Evolutionary conservation across 2,113 vertebrate genomes (phyloP).

Genomic region (Ancistrus triradiatus): DNA sequence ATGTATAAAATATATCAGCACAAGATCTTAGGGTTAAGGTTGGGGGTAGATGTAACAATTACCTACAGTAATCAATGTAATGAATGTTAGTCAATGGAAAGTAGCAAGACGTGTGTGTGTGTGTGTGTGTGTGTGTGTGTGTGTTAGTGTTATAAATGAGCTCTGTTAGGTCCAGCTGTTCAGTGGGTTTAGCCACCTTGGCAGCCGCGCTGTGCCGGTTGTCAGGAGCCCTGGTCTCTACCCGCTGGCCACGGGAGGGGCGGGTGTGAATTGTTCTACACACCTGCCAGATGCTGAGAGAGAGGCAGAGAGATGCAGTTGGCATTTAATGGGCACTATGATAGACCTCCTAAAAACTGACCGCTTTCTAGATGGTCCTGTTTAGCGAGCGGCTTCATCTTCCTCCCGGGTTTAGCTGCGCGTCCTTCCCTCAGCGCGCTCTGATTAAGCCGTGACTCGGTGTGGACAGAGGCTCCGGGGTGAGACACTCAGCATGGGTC

Average conservation of each 20-base stretch:
- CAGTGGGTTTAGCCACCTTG: constrained; percentile 11
- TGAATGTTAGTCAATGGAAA: too few species aligned
- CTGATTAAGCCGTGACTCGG: not conserved
- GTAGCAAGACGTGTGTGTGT: too few species aligned
- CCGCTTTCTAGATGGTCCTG: not conserved
- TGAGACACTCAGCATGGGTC: constrained; percentile 9
- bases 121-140: too few species aligned
- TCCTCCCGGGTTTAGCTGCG: too few species aligned
- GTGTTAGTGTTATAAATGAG: too few species aligned
- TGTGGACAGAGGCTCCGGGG: constrained; percentile 17
- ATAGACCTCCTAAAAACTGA: not conserved
- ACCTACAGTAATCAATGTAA: too few species aligned
- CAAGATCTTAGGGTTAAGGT: too few species aligned
- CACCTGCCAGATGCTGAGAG: constrained; percentile 28
- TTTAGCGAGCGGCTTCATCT: not conserved
- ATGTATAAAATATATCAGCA: too few species aligned
- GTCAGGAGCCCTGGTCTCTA: constrained; percentile 19
- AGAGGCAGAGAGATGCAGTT: not conserved
- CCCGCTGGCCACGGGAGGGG: constrained; percentile 9
- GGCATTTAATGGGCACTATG: not conserved
- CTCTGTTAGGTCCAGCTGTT: constrained; percentile 36
- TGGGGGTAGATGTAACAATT: too few species aligned
- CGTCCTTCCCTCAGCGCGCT: not conserved
- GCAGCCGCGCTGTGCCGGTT: constrained; percentile 22
- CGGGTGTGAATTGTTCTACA: constrained; percentile 27